These are phyloP conservation scores for Hyalella azteca DNA, from an alignment of 2,888 invertebrate genomes.

Conservation along the genomic window DNA sequence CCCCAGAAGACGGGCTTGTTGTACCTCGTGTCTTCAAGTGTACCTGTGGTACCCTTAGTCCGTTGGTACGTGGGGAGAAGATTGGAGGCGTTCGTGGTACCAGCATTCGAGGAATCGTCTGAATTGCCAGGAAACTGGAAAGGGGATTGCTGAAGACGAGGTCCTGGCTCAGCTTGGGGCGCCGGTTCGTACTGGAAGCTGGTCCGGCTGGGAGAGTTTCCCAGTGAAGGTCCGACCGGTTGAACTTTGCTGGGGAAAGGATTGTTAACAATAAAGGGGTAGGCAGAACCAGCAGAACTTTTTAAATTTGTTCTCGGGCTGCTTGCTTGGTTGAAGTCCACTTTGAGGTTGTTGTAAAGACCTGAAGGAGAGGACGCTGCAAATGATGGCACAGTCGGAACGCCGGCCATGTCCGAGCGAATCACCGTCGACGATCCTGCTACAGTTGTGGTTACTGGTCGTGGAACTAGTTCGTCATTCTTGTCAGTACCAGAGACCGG, in stretches of 20 bases:
- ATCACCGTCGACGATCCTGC: no score
- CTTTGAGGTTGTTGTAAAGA: neutral
- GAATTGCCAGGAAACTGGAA: neutral
- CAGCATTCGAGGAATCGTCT: no score
- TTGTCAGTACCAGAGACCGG: no score
- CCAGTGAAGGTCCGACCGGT: neutral
- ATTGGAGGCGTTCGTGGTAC: no score
- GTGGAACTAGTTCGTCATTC: no score
- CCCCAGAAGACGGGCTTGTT: conserved; percentile 22
- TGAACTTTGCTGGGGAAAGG: neutral
- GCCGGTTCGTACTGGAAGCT: neutral
- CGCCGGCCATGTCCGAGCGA: neutral
- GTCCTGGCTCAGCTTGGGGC: conserved; percentile 4
- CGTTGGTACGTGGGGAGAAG: no score
- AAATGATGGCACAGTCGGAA: neutral
- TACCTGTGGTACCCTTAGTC: neutral
- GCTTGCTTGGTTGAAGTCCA: neutral
- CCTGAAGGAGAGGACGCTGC: neutral
- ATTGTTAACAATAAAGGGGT: neutral
- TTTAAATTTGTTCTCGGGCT: neutral
- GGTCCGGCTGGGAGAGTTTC: neutral
- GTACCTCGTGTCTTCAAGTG: neutral
- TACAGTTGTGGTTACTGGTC: no score
- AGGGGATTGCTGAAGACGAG: neutral
- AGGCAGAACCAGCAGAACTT: neutral